These are phyloP conservation scores for Atta cephalotes DNA, from an alignment of 1,140 invertebrate species.

Conservation along the genomic window DNA sequence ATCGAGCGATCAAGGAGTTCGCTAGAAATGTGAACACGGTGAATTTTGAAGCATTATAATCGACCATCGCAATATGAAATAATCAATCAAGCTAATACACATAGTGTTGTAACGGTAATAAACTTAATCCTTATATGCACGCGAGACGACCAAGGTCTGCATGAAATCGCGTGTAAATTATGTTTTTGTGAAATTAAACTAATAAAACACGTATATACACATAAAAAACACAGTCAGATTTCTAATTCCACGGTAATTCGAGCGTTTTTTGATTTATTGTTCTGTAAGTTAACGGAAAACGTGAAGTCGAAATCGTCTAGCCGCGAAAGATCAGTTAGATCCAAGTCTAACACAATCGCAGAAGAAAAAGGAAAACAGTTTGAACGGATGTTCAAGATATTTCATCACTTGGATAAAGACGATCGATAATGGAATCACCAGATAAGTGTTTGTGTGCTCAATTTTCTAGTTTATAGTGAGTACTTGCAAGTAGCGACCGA, in stretches of 20 bases:
- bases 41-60: slow-evolving; percentile 61
- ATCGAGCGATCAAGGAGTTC: slow-evolving; percentile 60
- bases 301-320: slow-evolving; percentile 9
- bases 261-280: slow-evolving; percentile 46
- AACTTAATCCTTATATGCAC: slow-evolving; percentile 64
- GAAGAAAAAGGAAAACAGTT: not conserved
- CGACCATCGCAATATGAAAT: slow-evolving; percentile 58
- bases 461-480: slow-evolving; percentile 77
- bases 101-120: slow-evolving; percentile 69
- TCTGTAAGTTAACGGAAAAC: slow-evolving; percentile 17
- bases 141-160: slow-evolving; percentile 33
- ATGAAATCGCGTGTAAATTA: slow-evolving; percentile 37
- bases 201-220: slow-evolving; percentile 56
- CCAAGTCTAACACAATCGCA: slow-evolving; percentile 5
- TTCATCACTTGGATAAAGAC: slow-evolving; percentile 38
- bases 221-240: slow-evolving; percentile 32
- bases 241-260: slow-evolving; percentile 45
- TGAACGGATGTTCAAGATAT: slow-evolving; percentile 20
- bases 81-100: slow-evolving; percentile 70
- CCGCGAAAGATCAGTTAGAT: not conserved
- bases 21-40: slow-evolving; percentile 22
- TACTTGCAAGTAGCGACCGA: slow-evolving; percentile 59
- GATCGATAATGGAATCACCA: slow-evolving; percentile 53
- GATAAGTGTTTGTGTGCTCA: slow-evolving; percentile 80
- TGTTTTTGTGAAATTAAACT: slow-evolving; percentile 58